These are phyloP conservation scores for Gastrophryne carolinensis DNA, from an alignment of 2,797 vertebrate genomes.

Conservation along the genomic window DNA sequence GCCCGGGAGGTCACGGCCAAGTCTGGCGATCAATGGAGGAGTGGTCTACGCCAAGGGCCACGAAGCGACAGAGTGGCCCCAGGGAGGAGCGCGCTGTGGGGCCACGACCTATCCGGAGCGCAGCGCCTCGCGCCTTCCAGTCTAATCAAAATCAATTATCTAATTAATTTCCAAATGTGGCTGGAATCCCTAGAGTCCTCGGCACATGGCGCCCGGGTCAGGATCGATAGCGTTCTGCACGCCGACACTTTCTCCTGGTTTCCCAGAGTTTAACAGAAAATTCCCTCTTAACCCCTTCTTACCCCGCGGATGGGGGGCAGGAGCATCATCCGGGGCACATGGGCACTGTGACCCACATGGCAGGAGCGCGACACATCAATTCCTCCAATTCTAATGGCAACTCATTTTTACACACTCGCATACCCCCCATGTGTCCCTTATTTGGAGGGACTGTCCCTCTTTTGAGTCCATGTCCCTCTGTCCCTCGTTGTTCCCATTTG, in stretches of 20 bases:
- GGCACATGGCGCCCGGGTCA: conserved; percentile 1
- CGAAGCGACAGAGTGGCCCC: neutral
- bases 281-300: conserved; percentile 24
- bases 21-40: conserved; percentile 2
- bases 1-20: neutral
- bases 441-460: too few species aligned
- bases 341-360: neutral
- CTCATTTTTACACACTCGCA: too few species aligned
- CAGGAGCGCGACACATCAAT: neutral
- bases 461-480: too few species aligned
- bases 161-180: conserved; percentile 52
- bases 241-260: conserved; percentile 10
- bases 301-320: neutral
- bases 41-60: neutral
- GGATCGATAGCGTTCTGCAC: conserved; percentile 42
- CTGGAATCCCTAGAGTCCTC: conserved; percentile 18
- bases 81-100: neutral
- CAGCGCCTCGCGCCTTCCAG: conserved; percentile 22
- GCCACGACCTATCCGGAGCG: conserved; percentile 21
- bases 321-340: neutral
- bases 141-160: conserved; percentile 54
- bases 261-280: conserved; percentile 34
- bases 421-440: too few species aligned
- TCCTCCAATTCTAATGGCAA: neutral
- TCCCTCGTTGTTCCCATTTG: too few species aligned